Conservation (phyloP, 2,113 vertebrate species). For the Raphicerus campestris region DNA sequence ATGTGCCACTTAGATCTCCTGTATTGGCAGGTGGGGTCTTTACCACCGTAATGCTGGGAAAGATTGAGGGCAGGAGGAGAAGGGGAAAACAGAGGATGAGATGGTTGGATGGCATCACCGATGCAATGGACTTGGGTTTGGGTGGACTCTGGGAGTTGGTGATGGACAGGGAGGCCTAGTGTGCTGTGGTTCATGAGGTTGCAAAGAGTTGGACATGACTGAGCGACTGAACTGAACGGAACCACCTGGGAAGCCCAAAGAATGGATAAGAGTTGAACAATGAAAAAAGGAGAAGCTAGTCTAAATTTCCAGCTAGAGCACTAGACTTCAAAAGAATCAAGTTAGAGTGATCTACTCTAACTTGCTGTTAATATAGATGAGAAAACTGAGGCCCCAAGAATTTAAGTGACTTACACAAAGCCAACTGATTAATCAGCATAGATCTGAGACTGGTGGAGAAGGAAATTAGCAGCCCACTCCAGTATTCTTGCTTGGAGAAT, state of each 20-base stretch:
- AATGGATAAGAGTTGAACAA: neutral
- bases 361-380: neutral
- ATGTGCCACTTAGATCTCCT: neutral
- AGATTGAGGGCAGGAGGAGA: neutral
- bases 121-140: neutral
- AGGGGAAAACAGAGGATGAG: neutral
- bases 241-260: neutral
- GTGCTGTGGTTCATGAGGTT: neutral
- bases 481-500: neutral
- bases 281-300: neutral
- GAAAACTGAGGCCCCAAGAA: neutral
- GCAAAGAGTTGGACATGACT: neutral
- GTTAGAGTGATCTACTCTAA: neutral
- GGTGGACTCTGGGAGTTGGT: neutral
- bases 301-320: neutral
- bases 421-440: neutral
- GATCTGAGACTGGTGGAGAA: neutral
- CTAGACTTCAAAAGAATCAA: neutral
- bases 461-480: neutral
- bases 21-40: neutral
- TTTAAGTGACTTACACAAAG: neutral
- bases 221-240: neutral
- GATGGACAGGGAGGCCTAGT: neutral
- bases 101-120: neutral
- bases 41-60: neutral